Percentiles rank a stretch among this genome's conserved stretches.
phyloP scores from a whole-genome alignment of 1,140 invertebrate genomes.

The Trissolcus basalis region DNA sequence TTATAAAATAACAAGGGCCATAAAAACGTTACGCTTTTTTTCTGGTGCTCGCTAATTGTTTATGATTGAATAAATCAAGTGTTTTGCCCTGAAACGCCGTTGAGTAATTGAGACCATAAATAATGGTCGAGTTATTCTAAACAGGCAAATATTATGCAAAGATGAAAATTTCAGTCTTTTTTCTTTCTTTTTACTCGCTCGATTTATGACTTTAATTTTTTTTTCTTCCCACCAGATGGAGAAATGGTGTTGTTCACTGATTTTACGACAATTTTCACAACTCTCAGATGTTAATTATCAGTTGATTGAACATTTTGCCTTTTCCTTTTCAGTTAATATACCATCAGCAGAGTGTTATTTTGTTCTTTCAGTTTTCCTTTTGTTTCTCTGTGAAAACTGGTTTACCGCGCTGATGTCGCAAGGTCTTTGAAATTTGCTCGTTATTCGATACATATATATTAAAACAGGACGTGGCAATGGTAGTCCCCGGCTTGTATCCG shows the following conservation, averaged over 20 bases:
- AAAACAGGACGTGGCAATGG: slow-evolving; percentile 58
- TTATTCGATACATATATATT: slow-evolving; percentile 45
- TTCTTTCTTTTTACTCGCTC: no score
- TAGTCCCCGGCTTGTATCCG: slow-evolving; percentile 42
- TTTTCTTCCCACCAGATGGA: not conserved
- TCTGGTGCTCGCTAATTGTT: slow-evolving; percentile 7
- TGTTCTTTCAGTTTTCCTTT: no score
- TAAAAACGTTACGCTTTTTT: slow-evolving; percentile 21
- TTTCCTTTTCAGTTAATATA: no score
- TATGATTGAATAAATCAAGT: slow-evolving; percentile 10
- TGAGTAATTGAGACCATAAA: not conserved
- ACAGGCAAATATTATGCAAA: not conserved
- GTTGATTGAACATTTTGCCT: no score
- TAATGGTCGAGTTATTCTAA: not conserved
- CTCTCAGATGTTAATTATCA: no score
- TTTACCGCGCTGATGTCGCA: no score
- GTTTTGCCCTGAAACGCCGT: not conserved
- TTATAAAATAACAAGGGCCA: not conserved
- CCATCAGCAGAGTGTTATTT: no score
- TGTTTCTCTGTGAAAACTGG: no score
- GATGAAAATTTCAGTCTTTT: no score
- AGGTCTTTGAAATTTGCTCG: no score
- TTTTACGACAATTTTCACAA: no score
- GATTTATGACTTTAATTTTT: not conserved
- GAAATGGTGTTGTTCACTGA: no score